Percentiles rank a stretch among this genome's conserved stretches.
Conservation (phyloP, 2,113 vertebrate species). For the Coreoperca whiteheadi region DNA sequence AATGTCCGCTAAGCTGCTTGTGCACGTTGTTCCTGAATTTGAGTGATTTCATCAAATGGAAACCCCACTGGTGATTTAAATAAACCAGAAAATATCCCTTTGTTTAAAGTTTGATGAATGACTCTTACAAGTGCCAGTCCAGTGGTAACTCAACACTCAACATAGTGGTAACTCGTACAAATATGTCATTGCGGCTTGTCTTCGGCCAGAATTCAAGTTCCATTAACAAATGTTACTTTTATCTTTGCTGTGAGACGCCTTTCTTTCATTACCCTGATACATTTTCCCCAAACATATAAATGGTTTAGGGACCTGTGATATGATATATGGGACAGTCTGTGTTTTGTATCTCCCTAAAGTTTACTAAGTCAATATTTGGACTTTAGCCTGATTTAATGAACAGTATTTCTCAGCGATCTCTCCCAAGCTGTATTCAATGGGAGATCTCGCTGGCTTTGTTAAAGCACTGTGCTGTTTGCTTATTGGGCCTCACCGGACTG, state of each 20-base stretch:
- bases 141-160: neutral
- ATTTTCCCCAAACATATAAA: slow-evolving; percentile 42
- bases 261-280: slow-evolving; percentile 39
- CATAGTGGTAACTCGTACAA: slow-evolving; percentile 14
- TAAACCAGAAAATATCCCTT: slow-evolving; percentile 15
- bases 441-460: slow-evolving; percentile 63
- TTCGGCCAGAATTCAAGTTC: neutral
- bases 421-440: slow-evolving; percentile 53
- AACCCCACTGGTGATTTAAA: slow-evolving; percentile 11
- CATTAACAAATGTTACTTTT: slow-evolving; percentile 34
- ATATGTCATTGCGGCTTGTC: neutral
- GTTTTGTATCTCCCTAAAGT: slow-evolving; percentile 62
- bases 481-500: slow-evolving; percentile 65
- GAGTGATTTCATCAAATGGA: slow-evolving; percentile 23
- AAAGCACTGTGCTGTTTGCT: slow-evolving; percentile 68
- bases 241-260: slow-evolving; percentile 9
- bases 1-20: slow-evolving; percentile 28
- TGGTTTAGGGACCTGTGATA: slow-evolving; percentile 28
- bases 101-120: neutral
- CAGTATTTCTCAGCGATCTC: slow-evolving; percentile 62
- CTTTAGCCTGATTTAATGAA: slow-evolving; percentile 77
- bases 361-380: slow-evolving; percentile 73
- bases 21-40: slow-evolving; percentile 19
- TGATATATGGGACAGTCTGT: slow-evolving; percentile 57
- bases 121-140: neutral